Percentiles rank a stretch among this genome's conserved stretches.
phyloP scores from a whole-genome alignment of 2,797 vertebrate species.

The Dendrocincla fuliginosa region DNA sequence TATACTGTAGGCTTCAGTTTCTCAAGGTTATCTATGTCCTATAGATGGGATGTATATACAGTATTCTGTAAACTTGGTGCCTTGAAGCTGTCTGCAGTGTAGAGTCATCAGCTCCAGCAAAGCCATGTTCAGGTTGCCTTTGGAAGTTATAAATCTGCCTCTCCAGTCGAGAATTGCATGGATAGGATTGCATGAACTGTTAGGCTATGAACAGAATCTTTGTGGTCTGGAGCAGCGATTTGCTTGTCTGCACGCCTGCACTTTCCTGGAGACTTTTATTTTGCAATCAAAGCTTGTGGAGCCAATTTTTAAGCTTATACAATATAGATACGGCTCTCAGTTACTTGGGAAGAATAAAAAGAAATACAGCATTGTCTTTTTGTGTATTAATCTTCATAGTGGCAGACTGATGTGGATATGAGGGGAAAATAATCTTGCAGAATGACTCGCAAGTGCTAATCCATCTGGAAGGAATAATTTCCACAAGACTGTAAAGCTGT shows the following conservation, averaged over 20 bases:
- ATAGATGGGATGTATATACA: not conserved
- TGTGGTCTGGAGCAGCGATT: not conserved
- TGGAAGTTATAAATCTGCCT: not conserved
- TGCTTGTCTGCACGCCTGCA: not conserved
- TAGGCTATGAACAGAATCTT: not conserved
- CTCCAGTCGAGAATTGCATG: rapidly evolving
- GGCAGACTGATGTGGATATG: not conserved
- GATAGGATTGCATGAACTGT: not conserved
- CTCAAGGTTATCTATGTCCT: not conserved
- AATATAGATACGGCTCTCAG: not conserved
- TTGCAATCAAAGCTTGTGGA: not conserved
- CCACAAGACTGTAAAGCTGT: not conserved
- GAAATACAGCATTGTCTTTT: not conserved
- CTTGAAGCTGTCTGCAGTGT: not conserved
- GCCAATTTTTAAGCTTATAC: not conserved
- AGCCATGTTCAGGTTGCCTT: not conserved
- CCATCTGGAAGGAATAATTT: conserved; percentile 43
- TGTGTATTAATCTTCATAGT: not conserved
- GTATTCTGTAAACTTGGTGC: not conserved
- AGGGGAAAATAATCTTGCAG: not conserved
- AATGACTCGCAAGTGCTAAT: not conserved
- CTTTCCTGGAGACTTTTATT: not conserved
- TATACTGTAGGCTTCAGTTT: not conserved
- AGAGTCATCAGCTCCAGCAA: not conserved
- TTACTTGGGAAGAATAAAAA: not conserved